Evolutionary conservation across 2,888 invertebrate genomes (phyloP).

Genomic region (Catocala fraxini): DNA sequence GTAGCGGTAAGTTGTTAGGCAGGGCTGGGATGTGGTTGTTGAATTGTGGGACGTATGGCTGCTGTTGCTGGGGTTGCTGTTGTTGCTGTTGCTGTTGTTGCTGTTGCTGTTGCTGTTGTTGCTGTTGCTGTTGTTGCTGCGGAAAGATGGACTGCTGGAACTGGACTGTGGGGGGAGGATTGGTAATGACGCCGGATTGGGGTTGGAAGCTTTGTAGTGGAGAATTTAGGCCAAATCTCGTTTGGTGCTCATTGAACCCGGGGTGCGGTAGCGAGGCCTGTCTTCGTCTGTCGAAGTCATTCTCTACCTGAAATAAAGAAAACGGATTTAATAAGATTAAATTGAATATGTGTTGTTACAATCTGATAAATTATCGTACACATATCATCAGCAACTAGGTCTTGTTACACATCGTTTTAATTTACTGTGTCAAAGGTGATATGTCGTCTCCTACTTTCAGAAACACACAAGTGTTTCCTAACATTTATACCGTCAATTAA

Average conservation of each 20-base stretch:
- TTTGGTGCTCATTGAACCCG: slow-evolving; percentile 81
- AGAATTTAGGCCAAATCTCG: slow-evolving; percentile 80
- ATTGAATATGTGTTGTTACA: too few species aligned
- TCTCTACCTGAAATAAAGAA: slow-evolving; percentile 79
- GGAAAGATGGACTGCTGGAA: slow-evolving; percentile 63
- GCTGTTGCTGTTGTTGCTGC: slow-evolving; percentile 55
- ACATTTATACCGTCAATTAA: too few species aligned
- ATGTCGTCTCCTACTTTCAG: too few species aligned
- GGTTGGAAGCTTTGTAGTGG: slow-evolving; percentile 78
- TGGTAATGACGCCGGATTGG: slow-evolving; percentile 64
- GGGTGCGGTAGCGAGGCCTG: slow-evolving; percentile 74
- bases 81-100: slow-evolving; percentile 54
- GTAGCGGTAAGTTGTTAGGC: slow-evolving; percentile 53
- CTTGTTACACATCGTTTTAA: too few species aligned
- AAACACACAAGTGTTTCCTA: too few species aligned
- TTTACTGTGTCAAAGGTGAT: too few species aligned
- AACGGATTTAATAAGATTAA: slow-evolving; percentile 14
- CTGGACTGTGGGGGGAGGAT: slow-evolving; percentile 70
- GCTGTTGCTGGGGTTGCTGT: slow-evolving; percentile 43
- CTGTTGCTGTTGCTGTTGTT: slow-evolving; percentile 48
- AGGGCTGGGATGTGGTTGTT: slow-evolving; percentile 70
- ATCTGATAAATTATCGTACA: too few species aligned
- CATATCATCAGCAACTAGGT: too few species aligned
- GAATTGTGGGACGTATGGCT: slow-evolving; percentile 78
- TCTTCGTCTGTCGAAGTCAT: slow-evolving; percentile 84